Evolutionary conservation across 2,797 vertebrate genomes (phyloP).

Genomic region (Margarornis squamiger): DNA sequence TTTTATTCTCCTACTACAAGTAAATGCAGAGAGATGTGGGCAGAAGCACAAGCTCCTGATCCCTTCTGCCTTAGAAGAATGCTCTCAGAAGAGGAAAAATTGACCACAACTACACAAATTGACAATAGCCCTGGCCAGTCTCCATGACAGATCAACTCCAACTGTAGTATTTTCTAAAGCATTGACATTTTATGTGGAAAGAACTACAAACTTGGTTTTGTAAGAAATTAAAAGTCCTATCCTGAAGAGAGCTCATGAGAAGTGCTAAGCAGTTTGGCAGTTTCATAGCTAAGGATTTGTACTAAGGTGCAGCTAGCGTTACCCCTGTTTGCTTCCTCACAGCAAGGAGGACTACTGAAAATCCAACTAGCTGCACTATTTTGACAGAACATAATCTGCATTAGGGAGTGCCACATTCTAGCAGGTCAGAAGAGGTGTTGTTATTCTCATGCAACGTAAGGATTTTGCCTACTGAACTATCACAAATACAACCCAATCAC

Average conservation of each 20-base stretch:
- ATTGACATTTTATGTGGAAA: neutral
- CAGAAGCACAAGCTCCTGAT: neutral
- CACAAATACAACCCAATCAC: neutral
- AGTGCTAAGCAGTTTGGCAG: neutral
- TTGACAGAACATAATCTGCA: neutral
- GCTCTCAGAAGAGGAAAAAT: neutral
- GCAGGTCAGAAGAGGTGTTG: neutral
- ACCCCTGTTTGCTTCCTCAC: neutral
- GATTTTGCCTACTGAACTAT: neutral
- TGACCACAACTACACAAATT: neutral
- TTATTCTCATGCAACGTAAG: neutral
- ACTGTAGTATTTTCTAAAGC: neutral
- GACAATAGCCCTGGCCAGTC: neutral
- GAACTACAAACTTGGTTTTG: neutral
- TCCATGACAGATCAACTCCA: neutral
- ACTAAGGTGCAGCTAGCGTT: neutral
- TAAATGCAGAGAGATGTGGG: fast-evolving
- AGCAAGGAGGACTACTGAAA: neutral
- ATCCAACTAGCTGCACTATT: neutral
- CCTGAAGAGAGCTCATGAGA: neutral
- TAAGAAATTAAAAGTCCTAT: neutral
- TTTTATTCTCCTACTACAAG: neutral
- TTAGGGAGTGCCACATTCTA: neutral
- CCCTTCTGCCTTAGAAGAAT: neutral
- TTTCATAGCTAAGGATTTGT: neutral